Percentiles rank a stretch among this genome's conserved stretches.
Evolutionary conservation across 2,888 invertebrate species (phyloP).

Genomic region (Pasiphila rectangulata): DNA sequence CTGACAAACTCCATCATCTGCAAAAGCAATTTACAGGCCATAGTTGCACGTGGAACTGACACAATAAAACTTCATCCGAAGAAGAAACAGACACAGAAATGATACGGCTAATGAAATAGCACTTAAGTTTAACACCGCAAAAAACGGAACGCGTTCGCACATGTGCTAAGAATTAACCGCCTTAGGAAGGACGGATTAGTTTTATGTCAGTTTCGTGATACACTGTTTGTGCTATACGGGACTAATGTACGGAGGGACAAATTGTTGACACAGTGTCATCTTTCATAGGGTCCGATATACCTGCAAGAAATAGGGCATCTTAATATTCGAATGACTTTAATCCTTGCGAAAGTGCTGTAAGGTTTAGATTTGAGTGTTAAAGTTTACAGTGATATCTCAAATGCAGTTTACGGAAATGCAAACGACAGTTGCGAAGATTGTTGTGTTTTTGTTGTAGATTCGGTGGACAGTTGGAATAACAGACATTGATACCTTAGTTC

Average conservation of each 20-base stretch:
- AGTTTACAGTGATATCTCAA: conserved; percentile 48
- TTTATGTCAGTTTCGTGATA: conserved; percentile 74
- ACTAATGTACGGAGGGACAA: conserved; percentile 68
- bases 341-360: conserved; percentile 34
- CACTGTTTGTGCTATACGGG: conserved; percentile 71
- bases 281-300: conserved; percentile 71
- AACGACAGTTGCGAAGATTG: conserved; percentile 63
- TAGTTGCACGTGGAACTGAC: conserved; percentile 45
- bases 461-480: conserved; percentile 71
- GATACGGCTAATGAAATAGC: conserved; percentile 74
- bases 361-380: conserved; percentile 39
- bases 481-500: conserved; percentile 21
- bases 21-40: conserved; percentile 33
- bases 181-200: conserved; percentile 70
- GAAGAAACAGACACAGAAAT: conserved; percentile 42
- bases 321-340: conserved; percentile 32
- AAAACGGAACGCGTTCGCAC: conserved; percentile 56
- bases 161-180: conserved; percentile 70
- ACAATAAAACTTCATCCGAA: conserved; percentile 36
- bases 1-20: too few relatives aligned
- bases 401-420: conserved; percentile 61
- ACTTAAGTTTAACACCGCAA: conserved; percentile 70
- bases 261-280: conserved; percentile 77
- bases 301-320: conserved; percentile 55
- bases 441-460: conserved; percentile 56